phyloP scores from a whole-genome alignment of 2,888 invertebrate species.

The Anthophora plumipes region DNA sequence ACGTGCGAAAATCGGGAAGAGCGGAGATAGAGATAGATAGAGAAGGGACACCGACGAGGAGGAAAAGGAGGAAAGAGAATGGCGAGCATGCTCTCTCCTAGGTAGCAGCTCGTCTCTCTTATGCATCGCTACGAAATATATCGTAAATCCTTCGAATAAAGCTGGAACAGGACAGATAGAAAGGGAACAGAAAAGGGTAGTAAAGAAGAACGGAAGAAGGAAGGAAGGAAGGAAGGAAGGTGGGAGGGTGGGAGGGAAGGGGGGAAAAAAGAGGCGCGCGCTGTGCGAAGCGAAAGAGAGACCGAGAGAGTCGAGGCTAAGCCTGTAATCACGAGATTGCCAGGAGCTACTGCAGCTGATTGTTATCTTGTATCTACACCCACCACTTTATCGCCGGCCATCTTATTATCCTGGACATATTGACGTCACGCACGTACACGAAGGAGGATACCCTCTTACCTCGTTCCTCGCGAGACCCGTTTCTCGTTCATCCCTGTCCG shows the following conservation, averaged over 20 bases:
- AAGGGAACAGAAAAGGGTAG: conserved; percentile 37
- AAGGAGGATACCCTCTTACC: conserved; percentile 56
- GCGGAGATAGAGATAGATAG: conserved; percentile 7
- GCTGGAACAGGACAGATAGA: background rate
- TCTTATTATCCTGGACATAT: conserved; percentile 84
- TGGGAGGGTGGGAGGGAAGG: conserved; percentile 46
- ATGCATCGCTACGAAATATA: conserved; percentile 76
- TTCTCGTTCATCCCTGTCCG: conserved; percentile 51
- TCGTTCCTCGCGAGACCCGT: conserved; percentile 18
- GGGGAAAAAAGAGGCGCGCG: conserved; percentile 27
- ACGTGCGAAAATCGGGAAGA: conserved; percentile 75
- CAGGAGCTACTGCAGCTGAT: conserved; percentile 84
- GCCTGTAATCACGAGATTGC: conserved; percentile 84
- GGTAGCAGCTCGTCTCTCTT: no score
- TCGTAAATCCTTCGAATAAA: conserved; percentile 71
- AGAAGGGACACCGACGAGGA: background rate
- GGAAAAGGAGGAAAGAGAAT: conserved; percentile 7
- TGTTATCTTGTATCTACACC: conserved; percentile 84
- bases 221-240: conserved; percentile 45
- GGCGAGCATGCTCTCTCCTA: no score
- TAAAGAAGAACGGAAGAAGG: conserved; percentile 48
- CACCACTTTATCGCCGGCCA: conserved; percentile 84
- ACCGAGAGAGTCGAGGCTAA: conserved; percentile 76
- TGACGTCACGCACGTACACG: conserved; percentile 83
- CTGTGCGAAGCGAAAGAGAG: conserved; percentile 52